Conservation (phyloP, 2,113 vertebrate species). For the Amphilophus citrinellus region DNA sequence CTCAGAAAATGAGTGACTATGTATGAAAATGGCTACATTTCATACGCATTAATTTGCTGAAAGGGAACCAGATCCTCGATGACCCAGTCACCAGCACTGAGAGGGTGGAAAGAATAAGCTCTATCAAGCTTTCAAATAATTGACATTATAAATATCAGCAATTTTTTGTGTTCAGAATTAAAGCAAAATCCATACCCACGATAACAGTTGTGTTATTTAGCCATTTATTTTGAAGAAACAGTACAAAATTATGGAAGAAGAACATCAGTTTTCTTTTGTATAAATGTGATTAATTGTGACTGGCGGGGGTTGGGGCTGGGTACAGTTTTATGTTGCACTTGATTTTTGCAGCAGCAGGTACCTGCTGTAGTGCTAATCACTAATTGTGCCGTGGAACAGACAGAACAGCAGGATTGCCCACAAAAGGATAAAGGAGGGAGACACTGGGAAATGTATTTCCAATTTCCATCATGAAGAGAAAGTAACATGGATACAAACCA, state of each 20-base stretch:
- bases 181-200: not conserved
- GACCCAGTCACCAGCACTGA: too few relatives aligned
- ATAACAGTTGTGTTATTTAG: not conserved
- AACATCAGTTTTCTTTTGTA: not conserved
- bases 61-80: too few relatives aligned
- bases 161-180: not conserved
- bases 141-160: not conserved
- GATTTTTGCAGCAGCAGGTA: not conserved
- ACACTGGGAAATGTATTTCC: too few relatives aligned
- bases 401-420: not conserved
- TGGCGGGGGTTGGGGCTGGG: not conserved
- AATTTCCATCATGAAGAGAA: too few relatives aligned
- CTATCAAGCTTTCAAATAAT: too few relatives aligned
- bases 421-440: not conserved
- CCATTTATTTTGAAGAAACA: not conserved
- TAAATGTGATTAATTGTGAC: not conserved
- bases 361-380: constrained; percentile 11
- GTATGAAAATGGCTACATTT: too few relatives aligned
- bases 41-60: too few relatives aligned
- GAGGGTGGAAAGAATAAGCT: too few relatives aligned
- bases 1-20: not conserved
- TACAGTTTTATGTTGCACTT: not conserved
- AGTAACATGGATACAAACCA: not conserved
- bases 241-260: not conserved
- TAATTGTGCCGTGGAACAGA: constrained; percentile 1